Evolutionary conservation across 2,797 vertebrate species (phyloP).

Genomic region (Hozukius guyotensis): DNA sequence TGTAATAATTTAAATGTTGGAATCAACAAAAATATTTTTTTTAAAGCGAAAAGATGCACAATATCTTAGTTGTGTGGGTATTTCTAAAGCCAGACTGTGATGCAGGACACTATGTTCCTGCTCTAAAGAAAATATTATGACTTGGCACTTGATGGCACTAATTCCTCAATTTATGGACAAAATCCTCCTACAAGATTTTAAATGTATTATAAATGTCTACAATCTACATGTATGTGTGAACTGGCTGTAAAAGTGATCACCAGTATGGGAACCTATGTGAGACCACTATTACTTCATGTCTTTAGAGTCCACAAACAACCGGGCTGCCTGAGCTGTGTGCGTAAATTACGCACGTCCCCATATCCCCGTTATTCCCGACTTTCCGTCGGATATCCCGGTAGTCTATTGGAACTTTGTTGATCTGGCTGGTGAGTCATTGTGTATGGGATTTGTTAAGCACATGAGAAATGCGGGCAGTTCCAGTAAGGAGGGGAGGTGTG

Average conservation of each 20-base stretch:
- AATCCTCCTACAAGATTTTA: neutral
- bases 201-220: neutral
- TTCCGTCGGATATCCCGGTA: slow-evolving; percentile 78
- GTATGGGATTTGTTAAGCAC: slow-evolving; percentile 74
- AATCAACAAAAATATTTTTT: neutral
- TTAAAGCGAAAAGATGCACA: neutral
- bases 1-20: neutral
- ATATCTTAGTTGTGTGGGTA: neutral
- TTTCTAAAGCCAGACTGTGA: neutral
- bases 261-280: neutral
- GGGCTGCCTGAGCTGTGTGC: slow-evolving; percentile 24
- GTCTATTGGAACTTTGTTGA: slow-evolving; percentile 68
- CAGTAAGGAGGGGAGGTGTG: slow-evolving; percentile 67
- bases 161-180: neutral
- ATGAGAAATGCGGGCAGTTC: slow-evolving; percentile 75
- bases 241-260: neutral
- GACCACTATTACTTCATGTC: slow-evolving; percentile 1
- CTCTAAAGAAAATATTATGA: neutral
- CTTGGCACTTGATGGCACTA: neutral
- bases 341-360: slow-evolving; percentile 65
- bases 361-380: slow-evolving; percentile 69
- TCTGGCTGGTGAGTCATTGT: slow-evolving; percentile 78
- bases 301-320: slow-evolving; percentile 13
- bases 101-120: neutral
- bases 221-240: neutral